phyloP scores from a whole-genome alignment of 2,113 vertebrate genomes.

The Scolopax mira region DNA sequence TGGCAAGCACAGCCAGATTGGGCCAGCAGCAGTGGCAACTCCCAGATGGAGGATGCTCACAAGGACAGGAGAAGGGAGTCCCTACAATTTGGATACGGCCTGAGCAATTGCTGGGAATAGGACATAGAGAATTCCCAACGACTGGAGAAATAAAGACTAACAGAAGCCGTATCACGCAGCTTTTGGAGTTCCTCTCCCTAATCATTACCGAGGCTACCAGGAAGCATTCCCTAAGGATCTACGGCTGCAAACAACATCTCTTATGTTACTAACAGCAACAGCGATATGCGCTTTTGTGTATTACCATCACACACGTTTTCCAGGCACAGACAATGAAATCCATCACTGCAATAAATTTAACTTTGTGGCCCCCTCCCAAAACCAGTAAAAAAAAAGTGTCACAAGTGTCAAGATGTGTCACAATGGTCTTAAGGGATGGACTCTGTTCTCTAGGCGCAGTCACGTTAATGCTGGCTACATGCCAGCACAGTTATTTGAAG shows the following conservation, averaged over 20 bases:
- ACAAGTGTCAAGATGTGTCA: not conserved
- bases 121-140: not conserved
- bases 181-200: not conserved
- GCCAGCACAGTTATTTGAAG: conserved; percentile 55
- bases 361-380: not conserved
- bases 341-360: not conserved
- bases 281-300: not conserved
- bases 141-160: not conserved
- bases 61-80: fast-evolving
- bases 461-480: not conserved
- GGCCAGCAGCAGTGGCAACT: fast-evolving
- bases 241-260: not conserved
- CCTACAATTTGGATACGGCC: fast-evolving
- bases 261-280: not conserved
- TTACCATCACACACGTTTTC: not conserved
- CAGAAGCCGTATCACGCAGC: not conserved
- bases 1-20: fast-evolving
- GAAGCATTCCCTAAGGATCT: not conserved
- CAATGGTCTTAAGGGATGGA: not conserved
- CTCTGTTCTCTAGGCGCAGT: not conserved
- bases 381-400: not conserved
- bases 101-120: not conserved
- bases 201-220: not conserved
- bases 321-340: not conserved
- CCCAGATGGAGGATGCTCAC: not conserved